A percentile compares a stretch with the other conserved stretches of the same genome.
phyloP scores from a whole-genome alignment of 92 coral and sea anemone species.

The Phenganax stokvisi region DNA sequence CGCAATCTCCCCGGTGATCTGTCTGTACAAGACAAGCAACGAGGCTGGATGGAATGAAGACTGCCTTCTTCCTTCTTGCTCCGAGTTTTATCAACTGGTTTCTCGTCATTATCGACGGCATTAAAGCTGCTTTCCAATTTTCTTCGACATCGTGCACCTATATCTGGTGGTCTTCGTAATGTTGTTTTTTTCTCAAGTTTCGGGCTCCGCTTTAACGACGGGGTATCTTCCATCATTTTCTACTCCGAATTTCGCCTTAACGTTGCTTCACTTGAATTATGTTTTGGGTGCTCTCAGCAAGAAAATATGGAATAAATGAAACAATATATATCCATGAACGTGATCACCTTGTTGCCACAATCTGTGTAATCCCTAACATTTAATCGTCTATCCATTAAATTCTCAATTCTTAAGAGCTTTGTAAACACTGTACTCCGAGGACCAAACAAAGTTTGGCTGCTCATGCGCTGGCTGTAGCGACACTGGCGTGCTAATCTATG shows the following conservation, averaged over 20 bases:
- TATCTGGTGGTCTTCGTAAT: not conserved
- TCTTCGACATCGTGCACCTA: not conserved
- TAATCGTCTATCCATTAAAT: constrained; percentile 12
- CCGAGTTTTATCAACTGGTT: not conserved
- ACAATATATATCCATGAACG: not conserved
- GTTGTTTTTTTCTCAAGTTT: not conserved
- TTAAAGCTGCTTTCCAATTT: not conserved
- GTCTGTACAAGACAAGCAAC: constrained; percentile 18
- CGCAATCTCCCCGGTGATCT: constrained; percentile 5
- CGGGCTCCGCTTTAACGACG: not conserved
- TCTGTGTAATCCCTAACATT: constrained; percentile 3
- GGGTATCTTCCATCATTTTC: not conserved
- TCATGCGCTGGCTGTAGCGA: constrained; percentile 3
- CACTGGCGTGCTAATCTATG: not conserved
- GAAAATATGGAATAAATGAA: not conserved
- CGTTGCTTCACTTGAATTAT: no score
- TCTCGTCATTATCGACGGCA: not conserved
- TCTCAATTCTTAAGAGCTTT: constrained; percentile 15
- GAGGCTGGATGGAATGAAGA: not conserved
- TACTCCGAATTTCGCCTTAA: not conserved
- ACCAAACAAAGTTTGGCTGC: constrained; percentile 27
- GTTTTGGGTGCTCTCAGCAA: not conserved
- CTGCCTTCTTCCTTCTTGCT: not conserved
- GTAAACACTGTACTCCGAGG: constrained; percentile 19
- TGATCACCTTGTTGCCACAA: constrained; percentile 18